Evolutionary conservation across 2,797 vertebrate genomes (phyloP).

Genomic region (Scolopax rusticola): DNA sequence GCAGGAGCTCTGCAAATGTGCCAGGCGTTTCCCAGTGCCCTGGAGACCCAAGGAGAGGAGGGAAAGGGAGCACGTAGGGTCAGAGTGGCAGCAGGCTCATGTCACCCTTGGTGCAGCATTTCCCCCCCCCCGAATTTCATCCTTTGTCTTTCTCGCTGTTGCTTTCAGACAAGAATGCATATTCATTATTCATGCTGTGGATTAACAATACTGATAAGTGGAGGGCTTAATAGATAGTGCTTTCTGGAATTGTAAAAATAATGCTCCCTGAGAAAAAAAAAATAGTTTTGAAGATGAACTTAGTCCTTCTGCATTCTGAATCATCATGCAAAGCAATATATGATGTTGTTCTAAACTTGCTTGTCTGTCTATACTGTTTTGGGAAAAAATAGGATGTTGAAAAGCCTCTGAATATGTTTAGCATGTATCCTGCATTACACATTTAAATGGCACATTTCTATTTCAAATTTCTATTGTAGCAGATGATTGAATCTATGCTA

Average conservation of each 20-base stretch:
- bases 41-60: background rate
- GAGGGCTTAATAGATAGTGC: background rate
- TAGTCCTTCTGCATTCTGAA: background rate
- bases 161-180: background rate
- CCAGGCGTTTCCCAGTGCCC: background rate
- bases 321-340: background rate
- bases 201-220: background rate
- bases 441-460: background rate
- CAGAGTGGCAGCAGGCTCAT: background rate
- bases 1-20: background rate
- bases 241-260: background rate
- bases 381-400: background rate
- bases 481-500: background rate
- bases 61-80: background rate
- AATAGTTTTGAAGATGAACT: background rate
- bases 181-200: background rate
- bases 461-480: background rate
- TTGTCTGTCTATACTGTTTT: background rate
- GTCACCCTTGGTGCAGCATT: background rate
- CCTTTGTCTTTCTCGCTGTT: background rate
- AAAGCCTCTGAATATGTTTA: background rate
- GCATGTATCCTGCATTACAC: background rate
- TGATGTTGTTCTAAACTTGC: background rate
- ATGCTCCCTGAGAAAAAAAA: background rate
- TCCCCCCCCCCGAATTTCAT: background rate